Conservation (phyloP, 2,888 invertebrate genomes). For the Dryobotodes eremita region DNA sequence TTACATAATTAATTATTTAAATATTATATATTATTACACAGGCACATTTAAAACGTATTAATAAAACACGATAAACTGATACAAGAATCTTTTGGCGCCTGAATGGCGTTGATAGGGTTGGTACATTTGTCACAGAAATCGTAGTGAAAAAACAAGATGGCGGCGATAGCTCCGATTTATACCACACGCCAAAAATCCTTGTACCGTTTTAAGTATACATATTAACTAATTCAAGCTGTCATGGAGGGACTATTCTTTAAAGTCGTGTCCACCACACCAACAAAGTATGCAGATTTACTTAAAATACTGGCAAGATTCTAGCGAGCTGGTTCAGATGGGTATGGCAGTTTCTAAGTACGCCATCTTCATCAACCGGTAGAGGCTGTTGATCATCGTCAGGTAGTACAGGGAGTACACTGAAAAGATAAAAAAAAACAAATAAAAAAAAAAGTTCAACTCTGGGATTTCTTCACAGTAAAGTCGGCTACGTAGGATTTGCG, state of each 20-base stretch:
- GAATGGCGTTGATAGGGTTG: not conserved
- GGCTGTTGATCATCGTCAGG: constrained; percentile 83
- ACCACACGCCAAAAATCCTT: not conserved
- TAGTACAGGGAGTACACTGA: constrained; percentile 85
- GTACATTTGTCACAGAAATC: not conserved
- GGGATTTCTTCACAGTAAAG: not conserved
- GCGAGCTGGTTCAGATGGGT: constrained; percentile 75
- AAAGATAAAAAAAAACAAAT: constrained; percentile 63
- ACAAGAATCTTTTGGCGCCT: not conserved
- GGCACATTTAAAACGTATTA: not conserved
- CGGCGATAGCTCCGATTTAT: not conserved
- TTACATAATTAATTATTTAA: too few species aligned
- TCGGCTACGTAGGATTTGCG: too few species aligned
- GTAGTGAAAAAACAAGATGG: not conserved
- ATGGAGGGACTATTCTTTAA: not conserved
- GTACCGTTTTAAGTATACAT: not conserved
- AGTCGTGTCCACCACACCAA: not conserved
- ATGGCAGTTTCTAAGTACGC: constrained; percentile 81
- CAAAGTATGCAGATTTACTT: not conserved
- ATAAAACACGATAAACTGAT: too few species aligned
- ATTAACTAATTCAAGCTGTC: too few species aligned
- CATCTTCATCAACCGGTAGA: constrained; percentile 84
- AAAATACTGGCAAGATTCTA: constrained; percentile 29
- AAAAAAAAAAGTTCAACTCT: too few species aligned
- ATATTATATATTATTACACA: not conserved